Evolutionary conservation across 1,140 invertebrate genomes (phyloP).

Genomic region (Caenorhabditis brenneri): DNA sequence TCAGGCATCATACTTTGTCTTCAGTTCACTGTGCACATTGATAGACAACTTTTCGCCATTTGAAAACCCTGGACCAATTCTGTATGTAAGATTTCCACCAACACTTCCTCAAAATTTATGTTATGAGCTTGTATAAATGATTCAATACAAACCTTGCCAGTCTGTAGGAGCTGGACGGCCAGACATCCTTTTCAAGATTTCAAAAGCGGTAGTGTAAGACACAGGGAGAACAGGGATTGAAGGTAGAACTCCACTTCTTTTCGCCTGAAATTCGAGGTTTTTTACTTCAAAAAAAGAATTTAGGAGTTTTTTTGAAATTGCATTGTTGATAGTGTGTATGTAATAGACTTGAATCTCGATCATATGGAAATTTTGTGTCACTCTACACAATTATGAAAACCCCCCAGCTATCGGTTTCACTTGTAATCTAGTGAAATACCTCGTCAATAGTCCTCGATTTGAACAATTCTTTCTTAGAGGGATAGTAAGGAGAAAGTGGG

Average conservation of each 20-base stretch:
- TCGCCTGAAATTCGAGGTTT: slow-evolving; percentile 40
- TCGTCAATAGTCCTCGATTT: slow-evolving; percentile 51
- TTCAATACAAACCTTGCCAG: slow-evolving; percentile 60
- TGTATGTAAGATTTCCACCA: slow-evolving; percentile 67
- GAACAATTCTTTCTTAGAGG: slow-evolving; percentile 53
- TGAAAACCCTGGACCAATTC: slow-evolving; percentile 59
- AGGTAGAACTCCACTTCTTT: slow-evolving; percentile 55
- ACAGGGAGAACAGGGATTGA: slow-evolving; percentile 68
- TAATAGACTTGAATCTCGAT: no score
- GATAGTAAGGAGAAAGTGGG: slow-evolving; percentile 65
- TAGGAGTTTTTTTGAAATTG: no score
- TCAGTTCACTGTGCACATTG: slow-evolving; percentile 61
- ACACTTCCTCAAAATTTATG: slow-evolving; percentile 59
- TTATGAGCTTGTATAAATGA: neutral
- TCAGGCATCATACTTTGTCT: slow-evolving; percentile 58
- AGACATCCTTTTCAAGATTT: slow-evolving; percentile 61
- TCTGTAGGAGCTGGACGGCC: slow-evolving; percentile 61
- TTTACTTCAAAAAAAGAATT: neutral
- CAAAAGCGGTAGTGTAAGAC: slow-evolving; percentile 65
- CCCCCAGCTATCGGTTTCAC: no score
- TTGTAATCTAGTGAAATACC: neutral
- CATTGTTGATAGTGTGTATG: no score
- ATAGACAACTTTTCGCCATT: slow-evolving; percentile 55
- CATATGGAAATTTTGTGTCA: no score
- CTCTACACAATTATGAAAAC: no score